Conservation (phyloP, 2,888 invertebrate genomes). For the Drosophila koepferae region DNA sequence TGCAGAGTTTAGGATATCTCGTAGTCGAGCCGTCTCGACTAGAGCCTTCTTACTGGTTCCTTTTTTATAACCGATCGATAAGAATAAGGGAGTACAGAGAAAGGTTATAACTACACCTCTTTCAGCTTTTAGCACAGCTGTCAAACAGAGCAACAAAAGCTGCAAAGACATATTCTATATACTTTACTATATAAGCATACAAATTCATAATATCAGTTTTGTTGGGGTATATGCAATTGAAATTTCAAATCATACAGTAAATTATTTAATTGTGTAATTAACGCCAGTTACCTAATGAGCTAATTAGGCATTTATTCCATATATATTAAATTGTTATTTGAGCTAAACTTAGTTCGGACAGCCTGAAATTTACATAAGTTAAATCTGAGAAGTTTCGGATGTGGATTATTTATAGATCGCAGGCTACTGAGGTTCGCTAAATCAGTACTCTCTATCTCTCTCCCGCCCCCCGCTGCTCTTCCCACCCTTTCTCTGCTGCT, state of each 20-base stretch:
- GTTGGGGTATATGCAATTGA: background rate
- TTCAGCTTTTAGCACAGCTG: slow-evolving; percentile 13
- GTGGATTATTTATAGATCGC: slow-evolving; percentile 1
- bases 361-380: background rate
- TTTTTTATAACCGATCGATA: slow-evolving; percentile 32
- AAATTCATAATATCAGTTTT: too few relatives aligned
- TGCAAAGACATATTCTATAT: background rate
- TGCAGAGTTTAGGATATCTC: too few relatives aligned
- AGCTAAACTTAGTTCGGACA: background rate
- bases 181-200: too few relatives aligned
- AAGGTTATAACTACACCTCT: background rate
- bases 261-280: background rate
- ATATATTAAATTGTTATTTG: background rate
- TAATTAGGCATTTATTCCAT: background rate
- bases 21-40: too few relatives aligned
- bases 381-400: background rate
- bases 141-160: slow-evolving; percentile 11
- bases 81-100: background rate
- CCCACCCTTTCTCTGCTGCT: background rate
- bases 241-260: background rate
- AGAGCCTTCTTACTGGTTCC: too few relatives aligned
- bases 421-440: background rate
- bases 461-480: too few relatives aligned
- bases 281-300: background rate
- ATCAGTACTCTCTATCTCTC: background rate